phyloP scores from a whole-genome alignment of 1,140 invertebrate genomes.

The Macrosteles quadrilineatus region DNA sequence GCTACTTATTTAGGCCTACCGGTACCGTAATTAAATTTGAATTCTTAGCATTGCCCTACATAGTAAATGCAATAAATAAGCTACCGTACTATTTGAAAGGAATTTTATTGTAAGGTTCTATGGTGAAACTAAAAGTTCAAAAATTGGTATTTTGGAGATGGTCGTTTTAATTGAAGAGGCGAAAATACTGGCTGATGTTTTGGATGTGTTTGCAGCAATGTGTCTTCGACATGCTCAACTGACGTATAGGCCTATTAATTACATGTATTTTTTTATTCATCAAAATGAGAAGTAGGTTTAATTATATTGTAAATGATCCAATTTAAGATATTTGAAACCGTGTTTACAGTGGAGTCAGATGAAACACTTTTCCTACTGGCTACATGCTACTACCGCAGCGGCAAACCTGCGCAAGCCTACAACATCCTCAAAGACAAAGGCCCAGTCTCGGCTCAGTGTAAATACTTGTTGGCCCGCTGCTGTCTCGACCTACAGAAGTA shows the following conservation, averaged over 20 bases:
- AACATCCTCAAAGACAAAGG: constrained; percentile 78
- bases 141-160: too few species aligned
- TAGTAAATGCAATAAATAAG: too few species aligned
- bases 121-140: too few species aligned
- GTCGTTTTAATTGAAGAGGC: not conserved
- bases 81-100: too few species aligned
- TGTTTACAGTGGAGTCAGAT: constrained; percentile 78
- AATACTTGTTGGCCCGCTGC: constrained; percentile 89
- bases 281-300: constrained; percentile 22
- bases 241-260: constrained; percentile 7
- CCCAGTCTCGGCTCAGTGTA: constrained; percentile 78
- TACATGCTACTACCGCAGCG: constrained; percentile 93
- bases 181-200: not conserved
- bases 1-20: too few species aligned
- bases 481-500: constrained; percentile 90
- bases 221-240: constrained; percentile 17
- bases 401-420: constrained; percentile 82
- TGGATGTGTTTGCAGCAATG: constrained; percentile 4
- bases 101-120: too few species aligned
- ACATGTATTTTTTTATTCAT: constrained; percentile 21
- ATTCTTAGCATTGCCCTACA: too few species aligned
- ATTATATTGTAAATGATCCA: not conserved
- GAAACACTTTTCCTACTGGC: constrained; percentile 91
- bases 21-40: too few species aligned
- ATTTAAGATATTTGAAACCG: constrained; percentile 41